phyloP scores from a whole-genome alignment of 2,113 vertebrate genomes.

The Hemibates koningsi region DNA sequence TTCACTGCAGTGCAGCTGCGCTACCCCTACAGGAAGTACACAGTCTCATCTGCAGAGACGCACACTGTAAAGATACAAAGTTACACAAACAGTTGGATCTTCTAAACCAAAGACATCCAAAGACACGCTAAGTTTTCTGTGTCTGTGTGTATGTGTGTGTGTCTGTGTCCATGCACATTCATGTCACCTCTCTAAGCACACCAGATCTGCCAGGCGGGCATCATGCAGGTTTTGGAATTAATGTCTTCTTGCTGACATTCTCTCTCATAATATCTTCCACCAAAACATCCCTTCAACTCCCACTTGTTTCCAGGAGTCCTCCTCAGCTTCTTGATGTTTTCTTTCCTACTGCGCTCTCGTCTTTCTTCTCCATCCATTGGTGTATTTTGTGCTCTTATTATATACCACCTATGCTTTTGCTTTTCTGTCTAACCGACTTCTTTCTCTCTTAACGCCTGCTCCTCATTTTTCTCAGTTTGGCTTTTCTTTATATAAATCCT shows the following conservation, averaged over 20 bases:
- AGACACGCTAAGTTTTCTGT: not conserved
- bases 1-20: slow-evolving; percentile 1
- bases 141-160: not conserved
- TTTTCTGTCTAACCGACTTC: not conserved
- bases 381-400: not conserved
- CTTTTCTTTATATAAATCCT: not conserved
- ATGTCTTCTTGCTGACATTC: slow-evolving; percentile 29
- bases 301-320: not conserved
- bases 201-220: not conserved
- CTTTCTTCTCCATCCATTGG: not conserved
- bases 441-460: not conserved
- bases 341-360: not conserved
- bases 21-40: not conserved
- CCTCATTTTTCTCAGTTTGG: not conserved
- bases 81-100: not conserved
- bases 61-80: not conserved
- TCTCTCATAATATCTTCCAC: slow-evolving; percentile 16
- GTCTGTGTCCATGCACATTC: not conserved
- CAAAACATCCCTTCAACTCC: not conserved
- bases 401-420: not conserved
- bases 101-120: not conserved
- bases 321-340: not conserved
- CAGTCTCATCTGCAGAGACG: not conserved
- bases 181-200: not conserved
- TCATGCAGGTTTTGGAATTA: slow-evolving; percentile 33